Evolutionary conservation across 2,797 vertebrate genomes (phyloP).

Genomic region (Kryptolebias ocellatus): DNA sequence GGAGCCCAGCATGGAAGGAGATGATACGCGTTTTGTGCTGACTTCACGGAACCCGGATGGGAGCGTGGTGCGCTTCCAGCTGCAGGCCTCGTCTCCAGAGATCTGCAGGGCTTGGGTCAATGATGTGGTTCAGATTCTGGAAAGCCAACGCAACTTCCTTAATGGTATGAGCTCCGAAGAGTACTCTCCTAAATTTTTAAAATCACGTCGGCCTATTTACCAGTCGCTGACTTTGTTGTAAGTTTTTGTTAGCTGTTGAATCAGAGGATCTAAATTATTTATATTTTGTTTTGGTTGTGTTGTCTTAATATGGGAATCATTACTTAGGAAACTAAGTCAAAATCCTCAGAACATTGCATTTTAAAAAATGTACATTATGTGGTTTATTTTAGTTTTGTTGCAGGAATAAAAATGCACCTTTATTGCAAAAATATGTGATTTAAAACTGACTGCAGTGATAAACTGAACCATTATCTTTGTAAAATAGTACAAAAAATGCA

Average conservation of each 20-base stretch:
- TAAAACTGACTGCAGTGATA: too few relatives aligned
- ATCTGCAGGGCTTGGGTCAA: slow-evolving; percentile 87
- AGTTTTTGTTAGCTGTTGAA: neutral
- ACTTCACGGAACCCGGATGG: slow-evolving; percentile 89
- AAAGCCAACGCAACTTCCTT: slow-evolving; percentile 92
- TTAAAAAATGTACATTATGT: too few relatives aligned
- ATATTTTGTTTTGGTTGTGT: too few relatives aligned
- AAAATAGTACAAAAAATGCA: too few relatives aligned
- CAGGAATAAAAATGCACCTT: too few relatives aligned
- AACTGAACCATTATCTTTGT: too few relatives aligned
- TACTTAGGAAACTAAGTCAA: too few relatives aligned
- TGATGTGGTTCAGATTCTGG: slow-evolving; percentile 90
- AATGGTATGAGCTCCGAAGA: slow-evolving; percentile 81
- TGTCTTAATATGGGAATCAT: too few relatives aligned
- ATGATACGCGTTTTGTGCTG: slow-evolving; percentile 86
- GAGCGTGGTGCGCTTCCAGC: slow-evolving; percentile 83
- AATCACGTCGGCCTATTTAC: slow-evolving; percentile 15
- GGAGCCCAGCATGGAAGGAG: slow-evolving; percentile 85
- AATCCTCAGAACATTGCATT: too few relatives aligned
- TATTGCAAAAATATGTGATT: too few relatives aligned
- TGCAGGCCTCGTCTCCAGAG: slow-evolving; percentile 83
- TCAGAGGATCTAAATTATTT: too few relatives aligned
- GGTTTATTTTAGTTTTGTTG: too few relatives aligned
- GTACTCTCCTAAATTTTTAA: neutral
- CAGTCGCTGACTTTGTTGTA: slow-evolving; percentile 6